Evolutionary conservation across 1,140 invertebrate species (phyloP).

Genomic region (Portunus trituberculatus): DNA sequence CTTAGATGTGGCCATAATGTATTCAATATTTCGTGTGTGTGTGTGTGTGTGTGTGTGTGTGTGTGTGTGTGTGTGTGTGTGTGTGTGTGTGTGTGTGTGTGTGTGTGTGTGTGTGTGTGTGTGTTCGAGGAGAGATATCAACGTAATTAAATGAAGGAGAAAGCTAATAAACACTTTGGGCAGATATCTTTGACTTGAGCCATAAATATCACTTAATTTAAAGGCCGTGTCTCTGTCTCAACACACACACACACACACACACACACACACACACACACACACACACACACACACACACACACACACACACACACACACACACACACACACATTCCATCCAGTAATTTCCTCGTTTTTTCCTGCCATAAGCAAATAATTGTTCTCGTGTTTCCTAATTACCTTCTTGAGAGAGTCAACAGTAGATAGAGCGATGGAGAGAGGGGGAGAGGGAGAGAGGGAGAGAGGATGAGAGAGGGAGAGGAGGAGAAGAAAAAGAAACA

Average conservation of each 20-base stretch:
- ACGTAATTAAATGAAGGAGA: background rate
- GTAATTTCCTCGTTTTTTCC: too few relatives aligned
- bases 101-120: background rate
- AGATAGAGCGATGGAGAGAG: too few relatives aligned
- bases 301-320: too few relatives aligned
- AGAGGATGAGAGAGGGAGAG: background rate
- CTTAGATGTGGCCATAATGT: background rate
- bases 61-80: slow-evolving; percentile 28
- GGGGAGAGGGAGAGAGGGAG: background rate
- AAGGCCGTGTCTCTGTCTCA: too few relatives aligned
- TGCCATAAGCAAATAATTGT: too few relatives aligned
- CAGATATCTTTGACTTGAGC: background rate
- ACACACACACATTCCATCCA: too few relatives aligned
- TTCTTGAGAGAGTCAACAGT: too few relatives aligned
- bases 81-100: slow-evolving; percentile 1
- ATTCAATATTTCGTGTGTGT: background rate
- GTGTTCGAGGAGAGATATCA: background rate
- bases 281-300: too few relatives aligned
- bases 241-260: too few relatives aligned
- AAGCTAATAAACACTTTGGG: background rate
- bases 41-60: slow-evolving; percentile 16
- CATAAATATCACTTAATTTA: background rate
- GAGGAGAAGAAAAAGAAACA: background rate
- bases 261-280: too few relatives aligned
- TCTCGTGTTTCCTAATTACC: too few relatives aligned